These are phyloP conservation scores for Corythucha ciliata DNA, from an alignment of 2,888 invertebrate genomes.

Conservation along the genomic window DNA sequence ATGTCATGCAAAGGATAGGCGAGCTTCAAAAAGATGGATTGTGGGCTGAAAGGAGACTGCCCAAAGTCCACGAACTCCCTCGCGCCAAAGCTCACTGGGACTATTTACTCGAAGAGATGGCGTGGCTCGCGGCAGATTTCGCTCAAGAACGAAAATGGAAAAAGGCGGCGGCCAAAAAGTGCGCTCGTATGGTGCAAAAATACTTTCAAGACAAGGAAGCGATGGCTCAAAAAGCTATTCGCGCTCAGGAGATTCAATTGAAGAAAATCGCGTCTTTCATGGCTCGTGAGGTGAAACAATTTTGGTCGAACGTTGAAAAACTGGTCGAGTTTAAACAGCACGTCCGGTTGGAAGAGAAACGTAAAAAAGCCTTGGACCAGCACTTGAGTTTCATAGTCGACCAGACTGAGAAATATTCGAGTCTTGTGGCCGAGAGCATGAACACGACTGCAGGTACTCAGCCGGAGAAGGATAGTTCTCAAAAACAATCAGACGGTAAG, in stretches of 20 bases:
- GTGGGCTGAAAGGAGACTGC: slow-evolving; percentile 86
- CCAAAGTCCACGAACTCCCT: slow-evolving; percentile 83
- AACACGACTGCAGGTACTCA: slow-evolving; percentile 47
- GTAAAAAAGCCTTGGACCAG: slow-evolving; percentile 89
- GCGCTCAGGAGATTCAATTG: slow-evolving; percentile 78
- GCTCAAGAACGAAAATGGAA: slow-evolving; percentile 97
- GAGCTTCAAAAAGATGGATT: slow-evolving; percentile 89
- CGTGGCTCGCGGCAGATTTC: slow-evolving; percentile 96
- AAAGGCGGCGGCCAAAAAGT: slow-evolving; percentile 87
- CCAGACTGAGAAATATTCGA: slow-evolving; percentile 94
- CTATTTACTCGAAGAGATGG: slow-evolving; percentile 95
- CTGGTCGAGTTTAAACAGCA: slow-evolving; percentile 90
- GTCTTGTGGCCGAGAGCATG: slow-evolving; percentile 78
- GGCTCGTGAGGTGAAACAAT: slow-evolving; percentile 85
- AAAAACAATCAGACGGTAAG: slow-evolving; percentile 32
- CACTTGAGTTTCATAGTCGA: slow-evolving; percentile 97
- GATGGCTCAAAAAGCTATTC: slow-evolving; percentile 81
- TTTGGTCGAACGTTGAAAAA: slow-evolving; percentile 96
- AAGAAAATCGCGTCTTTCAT: slow-evolving; percentile 80
- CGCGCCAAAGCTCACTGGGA: slow-evolving; percentile 96
- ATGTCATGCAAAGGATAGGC: slow-evolving; percentile 82
- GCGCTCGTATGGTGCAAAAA: slow-evolving; percentile 82
- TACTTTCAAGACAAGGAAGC: slow-evolving; percentile 84
- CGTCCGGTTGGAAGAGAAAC: slow-evolving; percentile 83
- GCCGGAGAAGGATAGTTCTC: not conserved